These are phyloP conservation scores for Caenorhabditis briggsae DNA, from an alignment of 1,140 invertebrate genomes.

Conservation along the genomic window DNA sequence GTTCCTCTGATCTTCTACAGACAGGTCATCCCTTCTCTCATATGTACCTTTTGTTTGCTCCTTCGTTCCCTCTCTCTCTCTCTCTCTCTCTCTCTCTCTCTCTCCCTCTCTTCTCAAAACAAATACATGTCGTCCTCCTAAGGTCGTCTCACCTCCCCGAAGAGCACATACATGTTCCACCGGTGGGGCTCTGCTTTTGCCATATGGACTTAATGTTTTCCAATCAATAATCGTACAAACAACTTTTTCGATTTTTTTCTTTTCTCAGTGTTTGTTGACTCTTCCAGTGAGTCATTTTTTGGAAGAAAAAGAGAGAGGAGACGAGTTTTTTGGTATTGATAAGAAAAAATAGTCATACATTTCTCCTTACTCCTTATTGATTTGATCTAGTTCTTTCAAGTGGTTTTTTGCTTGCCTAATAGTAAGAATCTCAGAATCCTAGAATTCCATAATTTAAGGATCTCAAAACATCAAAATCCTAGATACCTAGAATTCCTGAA, in stretches of 20 bases:
- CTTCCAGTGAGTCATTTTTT: neutral
- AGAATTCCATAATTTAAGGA: neutral
- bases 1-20: too few relatives aligned
- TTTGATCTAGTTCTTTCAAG: too few relatives aligned
- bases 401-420: too few relatives aligned
- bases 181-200: constrained; percentile 4
- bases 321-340: too few relatives aligned
- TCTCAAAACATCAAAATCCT: neutral
- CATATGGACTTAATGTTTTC: neutral
- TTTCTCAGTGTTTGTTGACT: constrained; percentile 7
- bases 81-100: neutral
- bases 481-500: too few relatives aligned
- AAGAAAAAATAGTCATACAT: neutral
- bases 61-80: neutral
- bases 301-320: too few relatives aligned
- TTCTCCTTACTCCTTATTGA: neutral
- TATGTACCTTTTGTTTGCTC: constrained; percentile 13
- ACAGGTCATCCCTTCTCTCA: neutral
- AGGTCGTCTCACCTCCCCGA: neutral
- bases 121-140: neutral
- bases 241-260: neutral
- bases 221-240: constrained; percentile 26
- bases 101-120: neutral
- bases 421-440: too few relatives aligned
- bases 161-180: constrained; percentile 50